Evolutionary conservation across 2,888 invertebrate species (phyloP), one percentile per base, ranked within the genome.

Genomic region (Danaus chrysippus): DNA sequence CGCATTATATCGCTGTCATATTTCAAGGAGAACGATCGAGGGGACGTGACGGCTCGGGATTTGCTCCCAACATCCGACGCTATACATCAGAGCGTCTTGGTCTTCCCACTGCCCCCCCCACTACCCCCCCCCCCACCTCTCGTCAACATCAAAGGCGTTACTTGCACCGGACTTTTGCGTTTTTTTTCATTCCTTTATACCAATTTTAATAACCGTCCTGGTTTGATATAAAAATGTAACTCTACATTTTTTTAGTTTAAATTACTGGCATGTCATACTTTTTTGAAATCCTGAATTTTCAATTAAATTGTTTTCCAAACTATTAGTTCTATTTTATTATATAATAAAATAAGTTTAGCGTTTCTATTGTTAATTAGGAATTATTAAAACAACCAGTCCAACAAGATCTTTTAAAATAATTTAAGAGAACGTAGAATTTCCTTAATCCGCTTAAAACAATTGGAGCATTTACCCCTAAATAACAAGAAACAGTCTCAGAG

Each of bases 221-320:
- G 75, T 77, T 74, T 75, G 76, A 84, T 88, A 87, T 87, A 87
- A 88, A 88, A 88, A 87, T 84, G 83, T 83, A 78, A 81, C 74
- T 71, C 75, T 74, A 75, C 64, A 66, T 65, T 68, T n/a, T 58
- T 57, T 58, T 42, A 44, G 54, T 67, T 44, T 49, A 58, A 58
- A 62, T 64, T 55, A 34, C 41, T 13, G 19, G 56, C 52, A 56
- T 54, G 59, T 58, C 57, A 57, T 15, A 49, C 13, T 15, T 23
- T 11, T n/a, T 3, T 11, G 9, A 49, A 46, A 49, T 17, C 13
- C 15, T 46, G 15, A 17, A 17, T 49, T 10, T 9, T 49, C 10
- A 17, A 10, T 49, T 17, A 13, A 6, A 13, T 11, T n/a, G n/a
- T 17, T 49, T 49, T 49, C 11, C 17, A 46, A 34, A 5, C 23